Evolutionary conservation across 2,888 invertebrate species (phyloP), one percentile per base, ranked within the genome.

Genomic region (Spodoptera littoralis): DNA sequence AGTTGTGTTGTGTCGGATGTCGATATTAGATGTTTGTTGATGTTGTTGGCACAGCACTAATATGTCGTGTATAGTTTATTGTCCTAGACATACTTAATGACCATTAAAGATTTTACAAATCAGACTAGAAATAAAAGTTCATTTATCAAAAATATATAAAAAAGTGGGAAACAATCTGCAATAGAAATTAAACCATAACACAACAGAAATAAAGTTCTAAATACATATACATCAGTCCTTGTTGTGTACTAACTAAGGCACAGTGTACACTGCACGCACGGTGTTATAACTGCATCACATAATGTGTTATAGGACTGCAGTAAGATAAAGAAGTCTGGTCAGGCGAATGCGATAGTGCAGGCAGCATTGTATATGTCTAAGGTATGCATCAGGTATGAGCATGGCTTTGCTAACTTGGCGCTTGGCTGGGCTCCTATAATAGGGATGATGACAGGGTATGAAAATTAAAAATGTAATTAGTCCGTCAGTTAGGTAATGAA

Each of bases 341-440:
- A 94, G 89, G 94, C 95, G 88, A 96, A 96, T 94, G 95, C 95
- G 80, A 95, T 97, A 90, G 95, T 95, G 92, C 95, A 95, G 92
- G 96, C 96, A 81, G 96, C 96, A 80, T 90, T 95, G 89, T 96
- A 95, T 94, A 95, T 96, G 88, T 95, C 96, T 88, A 96, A 96
- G 96, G 96, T 96, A 94, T 89, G 93, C 91, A 81, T 70, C 67
- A 74, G 80, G 80, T 79, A 77, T 60, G 60, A 68, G 68, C 80
- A 78, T 79, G 79, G 79, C 79, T 78, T 80, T 65, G 81, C 82
- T 82, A 84, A 80, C 67, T 64, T 72, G 76, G 63, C 60, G 73
- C 79, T 79, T 79, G 71, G 59, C 57, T 45, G 62, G 52, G 60
- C 49, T 64, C 60, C 63, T 49, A 76, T 61, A 69, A 52, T n/a